Conservation (phyloP, 2,888 invertebrate species). For the Acleris holmiana region DNA sequence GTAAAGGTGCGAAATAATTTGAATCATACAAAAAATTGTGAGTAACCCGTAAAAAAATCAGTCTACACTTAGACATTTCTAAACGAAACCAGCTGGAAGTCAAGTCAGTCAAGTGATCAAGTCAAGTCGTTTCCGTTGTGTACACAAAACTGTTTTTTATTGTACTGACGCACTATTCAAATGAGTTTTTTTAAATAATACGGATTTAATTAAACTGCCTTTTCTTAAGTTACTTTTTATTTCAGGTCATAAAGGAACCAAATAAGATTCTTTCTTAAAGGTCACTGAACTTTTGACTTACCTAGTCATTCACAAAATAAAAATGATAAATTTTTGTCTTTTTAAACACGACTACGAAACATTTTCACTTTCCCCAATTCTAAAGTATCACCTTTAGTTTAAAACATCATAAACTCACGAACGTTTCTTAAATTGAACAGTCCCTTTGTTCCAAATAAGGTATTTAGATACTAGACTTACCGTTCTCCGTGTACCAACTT, state of each 20-base stretch:
- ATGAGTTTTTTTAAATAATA: too few species aligned
- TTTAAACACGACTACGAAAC: neutral
- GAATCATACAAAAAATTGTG: neutral
- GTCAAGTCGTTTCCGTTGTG: too few species aligned
- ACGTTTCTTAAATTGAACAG: neutral
- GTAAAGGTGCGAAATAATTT: neutral
- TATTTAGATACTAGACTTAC: constrained; percentile 77
- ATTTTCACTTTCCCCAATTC: neutral
- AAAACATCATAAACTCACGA: neutral
- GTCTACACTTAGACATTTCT: constrained; percentile 1
- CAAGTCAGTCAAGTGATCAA: too few species aligned
- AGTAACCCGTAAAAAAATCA: too few species aligned
- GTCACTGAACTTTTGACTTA: constrained; percentile 66
- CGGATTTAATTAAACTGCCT: too few species aligned
- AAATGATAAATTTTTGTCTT: constrained; percentile 1
- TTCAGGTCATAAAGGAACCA: neutral
- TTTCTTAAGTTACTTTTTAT: too few species aligned
- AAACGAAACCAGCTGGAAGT: constrained; percentile 31
- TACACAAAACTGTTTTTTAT: too few species aligned
- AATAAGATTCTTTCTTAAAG: constrained; percentile 40
- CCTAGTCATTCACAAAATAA: constrained; percentile 27
- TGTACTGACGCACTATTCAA: too few species aligned
- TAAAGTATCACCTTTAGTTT: neutral
- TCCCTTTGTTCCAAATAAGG: neutral
- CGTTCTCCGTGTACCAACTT: constrained; percentile 97